phyloP scores from a whole-genome alignment of 2,888 invertebrate genomes.

The Rhabditoides inermis region DNA sequence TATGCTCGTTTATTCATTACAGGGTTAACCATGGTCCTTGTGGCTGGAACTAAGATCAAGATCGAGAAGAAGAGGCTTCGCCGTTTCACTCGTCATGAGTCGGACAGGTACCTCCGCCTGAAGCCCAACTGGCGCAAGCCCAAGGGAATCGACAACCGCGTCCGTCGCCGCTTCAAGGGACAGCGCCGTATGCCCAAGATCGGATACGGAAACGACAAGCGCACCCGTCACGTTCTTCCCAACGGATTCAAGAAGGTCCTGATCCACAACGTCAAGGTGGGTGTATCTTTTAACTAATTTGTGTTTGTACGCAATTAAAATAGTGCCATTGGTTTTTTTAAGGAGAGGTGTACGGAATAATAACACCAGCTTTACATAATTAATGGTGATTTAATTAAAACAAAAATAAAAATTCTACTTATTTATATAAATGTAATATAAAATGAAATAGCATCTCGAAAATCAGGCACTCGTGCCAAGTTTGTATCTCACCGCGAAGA shows the following conservation, averaged over 20 bases:
- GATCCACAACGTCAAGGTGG: constrained; percentile 75
- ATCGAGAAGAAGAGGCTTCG: constrained; percentile 95
- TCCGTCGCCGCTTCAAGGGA: constrained; percentile 96
- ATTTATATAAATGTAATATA: too few species aligned
- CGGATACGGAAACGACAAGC: constrained; percentile 91
- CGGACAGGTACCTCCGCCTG: constrained; percentile 66
- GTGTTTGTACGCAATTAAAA: not conserved
- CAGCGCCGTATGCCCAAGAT: constrained; percentile 97
- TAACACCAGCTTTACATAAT: too few species aligned
- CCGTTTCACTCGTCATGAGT: constrained; percentile 95
- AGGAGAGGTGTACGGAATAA: too few species aligned
- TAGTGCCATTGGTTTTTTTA: not conserved
- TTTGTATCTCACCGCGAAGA: too few species aligned
- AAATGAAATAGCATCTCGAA: too few species aligned
- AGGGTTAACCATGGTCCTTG: constrained; percentile 42
- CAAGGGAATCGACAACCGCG: constrained; percentile 99
- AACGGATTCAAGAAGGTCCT: constrained; percentile 94
- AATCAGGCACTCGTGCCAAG: too few species aligned
- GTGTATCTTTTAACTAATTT: constrained; percentile 15
- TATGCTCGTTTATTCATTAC: not conserved
- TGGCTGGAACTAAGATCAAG: constrained; percentile 66
- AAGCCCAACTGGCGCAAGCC: constrained; percentile 85
- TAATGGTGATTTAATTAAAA: too few species aligned
- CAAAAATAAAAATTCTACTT: too few species aligned
- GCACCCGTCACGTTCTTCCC: constrained; percentile 90